Evolutionary conservation across 2,888 invertebrate species (phyloP).

Genomic region (Xanthia icteritia): DNA sequence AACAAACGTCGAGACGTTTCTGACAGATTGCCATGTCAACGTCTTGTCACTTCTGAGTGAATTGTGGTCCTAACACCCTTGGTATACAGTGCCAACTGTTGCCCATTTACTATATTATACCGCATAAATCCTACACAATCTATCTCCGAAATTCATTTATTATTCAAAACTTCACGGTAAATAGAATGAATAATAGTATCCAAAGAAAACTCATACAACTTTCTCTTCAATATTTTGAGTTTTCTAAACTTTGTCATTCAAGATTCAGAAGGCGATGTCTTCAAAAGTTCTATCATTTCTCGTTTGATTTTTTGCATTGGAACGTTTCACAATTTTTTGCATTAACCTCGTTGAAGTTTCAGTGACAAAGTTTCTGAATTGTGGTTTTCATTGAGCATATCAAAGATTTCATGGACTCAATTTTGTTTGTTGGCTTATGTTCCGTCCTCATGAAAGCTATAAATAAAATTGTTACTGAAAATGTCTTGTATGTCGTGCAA

Average conservation of each 20-base stretch:
- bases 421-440: conserved; percentile 24
- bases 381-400: conserved; percentile 45
- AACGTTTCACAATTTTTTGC: conserved; percentile 48
- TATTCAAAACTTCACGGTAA: conserved; percentile 46
- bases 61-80: conserved; percentile 13
- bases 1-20: conserved; percentile 4
- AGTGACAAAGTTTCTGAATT: conserved; percentile 42
- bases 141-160: conserved; percentile 18
- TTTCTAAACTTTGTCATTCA: conserved; percentile 55
- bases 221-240: conserved; percentile 42
- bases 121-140: neutral
- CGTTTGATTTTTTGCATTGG: conserved; percentile 58
- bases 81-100: neutral
- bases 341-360: conserved; percentile 37
- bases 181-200: conserved; percentile 52
- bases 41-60: conserved; percentile 18
- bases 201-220: conserved; percentile 65
- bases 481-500: neutral
- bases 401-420: conserved; percentile 15
- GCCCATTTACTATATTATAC: neutral
- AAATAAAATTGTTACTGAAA: neutral
- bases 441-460: neutral
- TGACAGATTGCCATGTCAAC: conserved; percentile 40
- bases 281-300: conserved; percentile 53
- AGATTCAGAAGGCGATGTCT: conserved; percentile 47